Evolutionary conservation across 1,140 invertebrate genomes (phyloP).

Genomic region (Drosophila truncata): DNA sequence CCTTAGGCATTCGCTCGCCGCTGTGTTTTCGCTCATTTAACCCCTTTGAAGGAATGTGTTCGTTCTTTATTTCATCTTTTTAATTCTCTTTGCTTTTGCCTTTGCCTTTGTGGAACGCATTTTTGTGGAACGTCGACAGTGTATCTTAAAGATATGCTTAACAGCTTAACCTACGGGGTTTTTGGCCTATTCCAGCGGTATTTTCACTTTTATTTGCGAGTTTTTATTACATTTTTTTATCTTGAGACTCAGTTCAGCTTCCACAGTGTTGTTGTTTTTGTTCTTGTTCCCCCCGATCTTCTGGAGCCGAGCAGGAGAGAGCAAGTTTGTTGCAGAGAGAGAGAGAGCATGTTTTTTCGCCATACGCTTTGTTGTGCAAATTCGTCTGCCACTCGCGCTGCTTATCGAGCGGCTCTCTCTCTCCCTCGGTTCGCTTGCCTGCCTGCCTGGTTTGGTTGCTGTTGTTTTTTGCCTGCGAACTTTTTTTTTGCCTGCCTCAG

Average conservation of each 20-base stretch:
- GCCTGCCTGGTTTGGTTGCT: slow-evolving; percentile 9
- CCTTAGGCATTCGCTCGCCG: slow-evolving; percentile 47
- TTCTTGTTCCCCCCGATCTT: slow-evolving; percentile 67
- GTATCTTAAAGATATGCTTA: slow-evolving; percentile 28
- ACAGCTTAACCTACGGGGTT: slow-evolving; percentile 14
- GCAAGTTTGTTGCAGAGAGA: slow-evolving; percentile 16
- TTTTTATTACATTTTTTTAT: slow-evolving; percentile 24
- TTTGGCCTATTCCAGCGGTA: slow-evolving; percentile 52
- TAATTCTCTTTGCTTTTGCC: slow-evolving; percentile 1
- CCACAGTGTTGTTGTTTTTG: slow-evolving; percentile 57
- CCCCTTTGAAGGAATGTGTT: slow-evolving; percentile 72
- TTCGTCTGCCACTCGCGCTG: slow-evolving; percentile 72
- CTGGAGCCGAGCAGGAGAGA: slow-evolving; percentile 39
- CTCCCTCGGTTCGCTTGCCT: slow-evolving; percentile 29
- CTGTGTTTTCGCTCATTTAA: slow-evolving; percentile 71
- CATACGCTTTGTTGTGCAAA: slow-evolving; percentile 78
- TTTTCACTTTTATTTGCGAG: slow-evolving; percentile 66
- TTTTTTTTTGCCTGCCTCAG: slow-evolving; percentile 38
- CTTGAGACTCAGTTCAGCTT: slow-evolving; percentile 47
- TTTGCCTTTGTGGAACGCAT: slow-evolving; percentile 62
- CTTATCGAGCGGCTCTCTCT: slow-evolving; percentile 45
- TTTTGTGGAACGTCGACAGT: slow-evolving; percentile 74
- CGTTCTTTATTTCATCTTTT: slow-evolving; percentile 42
- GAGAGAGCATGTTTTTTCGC: slow-evolving; percentile 69
- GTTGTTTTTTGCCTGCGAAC: slow-evolving; percentile 22